A percentile compares a stretch with the other conserved stretches of the same genome.
Evolutionary conservation across 2,797 vertebrate species (phyloP).

Genomic region (Acanthornis magna): DNA sequence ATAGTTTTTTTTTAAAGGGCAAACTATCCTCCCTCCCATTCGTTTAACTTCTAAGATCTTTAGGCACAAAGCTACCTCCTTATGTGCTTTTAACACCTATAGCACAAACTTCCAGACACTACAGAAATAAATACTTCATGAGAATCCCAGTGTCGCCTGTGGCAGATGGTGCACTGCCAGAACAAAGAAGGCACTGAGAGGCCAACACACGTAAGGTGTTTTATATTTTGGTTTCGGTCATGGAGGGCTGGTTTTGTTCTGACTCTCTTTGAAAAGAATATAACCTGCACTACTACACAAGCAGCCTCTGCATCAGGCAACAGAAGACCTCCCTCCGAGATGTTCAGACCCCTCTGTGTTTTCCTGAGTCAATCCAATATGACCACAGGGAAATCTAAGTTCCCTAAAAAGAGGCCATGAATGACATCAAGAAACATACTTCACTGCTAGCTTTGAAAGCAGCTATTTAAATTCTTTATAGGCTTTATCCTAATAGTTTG

Average conservation of each 20-base stretch:
- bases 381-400: constrained; percentile 7
- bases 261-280: neutral
- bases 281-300: neutral
- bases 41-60: neutral
- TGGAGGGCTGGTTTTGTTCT: neutral
- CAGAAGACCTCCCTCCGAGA: constrained; percentile 4
- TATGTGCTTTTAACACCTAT: neutral
- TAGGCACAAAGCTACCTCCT: neutral
- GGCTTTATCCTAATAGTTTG: neutral
- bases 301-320: neutral
- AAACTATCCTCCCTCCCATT: neutral
- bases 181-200: constrained; percentile 16
- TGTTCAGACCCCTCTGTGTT: neutral
- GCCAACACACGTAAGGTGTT: neutral
- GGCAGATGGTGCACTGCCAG: neutral
- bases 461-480: neutral
- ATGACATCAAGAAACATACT: neutral
- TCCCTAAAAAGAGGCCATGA: neutral
- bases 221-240: neutral
- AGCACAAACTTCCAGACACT: neutral
- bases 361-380: neutral
- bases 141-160: neutral
- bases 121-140: neutral
- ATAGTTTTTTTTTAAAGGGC: neutral
- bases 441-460: neutral